Percentiles rank a stretch among this genome's conserved stretches.
Conservation (phyloP, 2,797 vertebrate species). For the Cichlasoma orientale region DNA sequence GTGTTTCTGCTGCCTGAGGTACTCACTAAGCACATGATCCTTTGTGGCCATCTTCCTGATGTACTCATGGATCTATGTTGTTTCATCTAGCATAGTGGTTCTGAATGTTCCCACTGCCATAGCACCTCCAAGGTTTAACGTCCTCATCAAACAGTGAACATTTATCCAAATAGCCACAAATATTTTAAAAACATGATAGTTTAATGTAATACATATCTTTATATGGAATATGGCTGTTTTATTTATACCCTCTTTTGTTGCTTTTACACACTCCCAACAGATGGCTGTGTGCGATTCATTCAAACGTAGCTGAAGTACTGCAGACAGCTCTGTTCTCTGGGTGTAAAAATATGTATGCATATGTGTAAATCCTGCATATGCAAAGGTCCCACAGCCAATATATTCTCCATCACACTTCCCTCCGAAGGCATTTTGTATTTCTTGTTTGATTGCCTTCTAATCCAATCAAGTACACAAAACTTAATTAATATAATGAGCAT, state of each 20-base stretch:
- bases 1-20: too few relatives aligned
- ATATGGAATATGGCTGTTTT: not conserved
- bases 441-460: slow-evolving; percentile 1
- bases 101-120: not conserved
- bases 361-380: not conserved
- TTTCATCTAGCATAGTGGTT: too few relatives aligned
- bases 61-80: too few relatives aligned
- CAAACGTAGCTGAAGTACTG: slow-evolving; percentile 9
- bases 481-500: slow-evolving; percentile 18
- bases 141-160: not conserved
- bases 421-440: not conserved
- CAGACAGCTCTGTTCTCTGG: not conserved
- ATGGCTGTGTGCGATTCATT: slow-evolving; percentile 59
- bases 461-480: slow-evolving; percentile 1
- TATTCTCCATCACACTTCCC: not conserved
- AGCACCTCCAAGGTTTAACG: not conserved
- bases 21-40: too few relatives aligned
- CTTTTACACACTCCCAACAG: slow-evolving; percentile 43
- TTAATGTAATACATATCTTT: slow-evolving; percentile 4
- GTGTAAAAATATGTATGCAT: not conserved
- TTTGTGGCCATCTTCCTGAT: too few relatives aligned
- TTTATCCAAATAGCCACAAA: not conserved
- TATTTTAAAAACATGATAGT: not conserved
- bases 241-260: slow-evolving; percentile 32
- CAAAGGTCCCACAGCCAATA: not conserved